These are phyloP conservation scores for Benitochromis conjunctus DNA, from an alignment of 2,113 vertebrate genomes.

Conservation along the genomic window DNA sequence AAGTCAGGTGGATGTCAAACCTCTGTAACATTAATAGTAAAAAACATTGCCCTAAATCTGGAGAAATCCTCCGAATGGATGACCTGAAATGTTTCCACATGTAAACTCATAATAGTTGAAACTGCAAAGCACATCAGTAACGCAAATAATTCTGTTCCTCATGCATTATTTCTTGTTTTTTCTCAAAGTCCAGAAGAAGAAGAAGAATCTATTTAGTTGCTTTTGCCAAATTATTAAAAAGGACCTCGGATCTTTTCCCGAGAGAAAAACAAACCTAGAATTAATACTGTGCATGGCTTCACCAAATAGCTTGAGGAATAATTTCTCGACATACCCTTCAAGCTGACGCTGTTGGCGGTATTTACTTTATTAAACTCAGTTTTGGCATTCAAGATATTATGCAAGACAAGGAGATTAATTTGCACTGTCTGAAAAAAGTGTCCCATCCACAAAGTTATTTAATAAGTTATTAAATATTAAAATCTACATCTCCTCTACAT, in stretches of 20 bases:
- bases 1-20: not conserved
- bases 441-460: not conserved
- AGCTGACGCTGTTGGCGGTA: not conserved
- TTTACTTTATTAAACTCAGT: constrained; percentile 4
- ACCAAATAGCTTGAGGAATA: not conserved
- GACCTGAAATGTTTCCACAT: not conserved
- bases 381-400: not conserved
- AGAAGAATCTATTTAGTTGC: not conserved
- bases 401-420: not conserved
- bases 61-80: not conserved
- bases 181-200: not conserved
- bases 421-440: not conserved
- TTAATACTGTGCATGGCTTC: not conserved
- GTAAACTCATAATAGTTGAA: not conserved
- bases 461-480: constrained; percentile 27
- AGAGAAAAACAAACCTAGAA: not conserved
- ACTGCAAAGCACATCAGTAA: not conserved
- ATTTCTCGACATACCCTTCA: not conserved
- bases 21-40: not conserved
- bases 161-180: not conserved
- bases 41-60: not conserved
- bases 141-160: not conserved
- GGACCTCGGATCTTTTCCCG: not conserved
- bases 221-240: not conserved
- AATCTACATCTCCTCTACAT: not conserved